A percentile compares a stretch with the other conserved stretches of the same genome.
Conservation (phyloP, 2,113 vertebrate species). For the Acinonyx jubatus region DNA sequence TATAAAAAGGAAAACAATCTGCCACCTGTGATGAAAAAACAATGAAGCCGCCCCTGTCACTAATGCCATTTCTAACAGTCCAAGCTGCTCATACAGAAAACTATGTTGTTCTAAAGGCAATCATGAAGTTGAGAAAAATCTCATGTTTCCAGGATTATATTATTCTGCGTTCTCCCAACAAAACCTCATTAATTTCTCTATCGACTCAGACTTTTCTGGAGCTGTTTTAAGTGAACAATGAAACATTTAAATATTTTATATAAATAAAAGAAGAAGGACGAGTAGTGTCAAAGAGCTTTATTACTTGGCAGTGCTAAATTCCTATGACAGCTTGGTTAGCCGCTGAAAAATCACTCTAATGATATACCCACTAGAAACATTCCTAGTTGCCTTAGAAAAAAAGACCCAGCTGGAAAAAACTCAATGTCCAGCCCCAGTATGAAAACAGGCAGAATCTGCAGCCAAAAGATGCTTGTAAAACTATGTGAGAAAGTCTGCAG, state of each 20-base stretch:
- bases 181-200: constrained; percentile 35
- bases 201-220: constrained; percentile 39
- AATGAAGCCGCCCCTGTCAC: background rate
- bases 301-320: background rate
- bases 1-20: background rate
- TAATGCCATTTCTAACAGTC: background rate
- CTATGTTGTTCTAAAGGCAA: constrained; percentile 34
- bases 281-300: constrained; percentile 40
- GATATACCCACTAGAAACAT: constrained; percentile 44
- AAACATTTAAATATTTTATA: constrained; percentile 61
- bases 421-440: background rate
- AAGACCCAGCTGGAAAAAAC: background rate
- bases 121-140: constrained; percentile 69
- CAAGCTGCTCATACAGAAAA: constrained; percentile 10
- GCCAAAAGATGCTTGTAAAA: background rate
- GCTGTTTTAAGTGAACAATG: constrained; percentile 35
- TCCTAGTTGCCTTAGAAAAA: constrained; percentile 10
- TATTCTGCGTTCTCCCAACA: constrained; percentile 50
- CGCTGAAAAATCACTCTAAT: constrained; percentile 68
- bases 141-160: constrained; percentile 11
- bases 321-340: constrained; percentile 58
- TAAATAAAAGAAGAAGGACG: constrained; percentile 60
- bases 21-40: constrained; percentile 53
- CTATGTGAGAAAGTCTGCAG: background rate
- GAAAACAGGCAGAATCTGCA: background rate